Percentiles rank a stretch among this genome's conserved stretches.
Conservation (phyloP, 2,888 invertebrate genomes). For the Bembecia ichneumoniformis region DNA sequence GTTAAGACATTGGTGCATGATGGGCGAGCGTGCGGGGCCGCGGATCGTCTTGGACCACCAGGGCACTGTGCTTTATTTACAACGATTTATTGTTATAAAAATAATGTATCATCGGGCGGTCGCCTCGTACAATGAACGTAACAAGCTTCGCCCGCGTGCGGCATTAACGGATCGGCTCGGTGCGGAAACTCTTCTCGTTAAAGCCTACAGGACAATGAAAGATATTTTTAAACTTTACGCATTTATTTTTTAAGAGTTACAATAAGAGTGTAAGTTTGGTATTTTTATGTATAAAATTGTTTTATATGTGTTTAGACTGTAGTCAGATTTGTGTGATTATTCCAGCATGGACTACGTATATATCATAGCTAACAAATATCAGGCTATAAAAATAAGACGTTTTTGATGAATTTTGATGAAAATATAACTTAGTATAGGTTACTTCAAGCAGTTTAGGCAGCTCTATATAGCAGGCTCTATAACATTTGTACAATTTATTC, state of each 20-base stretch:
- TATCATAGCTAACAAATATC: too few species aligned
- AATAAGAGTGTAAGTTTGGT: too few species aligned
- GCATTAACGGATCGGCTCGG: constrained; percentile 41
- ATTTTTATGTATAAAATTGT: too few species aligned
- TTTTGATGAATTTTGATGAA: too few species aligned
- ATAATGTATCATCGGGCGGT: constrained; percentile 66
- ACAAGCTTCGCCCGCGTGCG: constrained; percentile 49
- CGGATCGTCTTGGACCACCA: constrained; percentile 44
- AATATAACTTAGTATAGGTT: too few species aligned
- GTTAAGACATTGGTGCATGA: constrained; percentile 19
- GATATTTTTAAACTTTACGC: constrained; percentile 1
- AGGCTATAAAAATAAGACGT: too few species aligned
- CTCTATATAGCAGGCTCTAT: too few species aligned
- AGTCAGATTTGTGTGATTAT: too few species aligned
- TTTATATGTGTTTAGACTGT: too few species aligned
- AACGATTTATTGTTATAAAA: constrained; percentile 72
- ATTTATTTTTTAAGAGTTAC: not conserved
- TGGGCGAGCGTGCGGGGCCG: constrained; percentile 22
- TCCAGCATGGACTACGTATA: too few species aligned
- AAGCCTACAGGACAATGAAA: not conserved
- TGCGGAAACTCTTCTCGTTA: constrained; percentile 20
- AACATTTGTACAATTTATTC: too few species aligned
- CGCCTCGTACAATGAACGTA: constrained; percentile 57
- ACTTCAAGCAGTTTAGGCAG: too few species aligned
- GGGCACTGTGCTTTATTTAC: constrained; percentile 64